Base-by-base conservation (phyloP, 1,140 invertebrate genomes). In the Formica exsecta region DNA sequence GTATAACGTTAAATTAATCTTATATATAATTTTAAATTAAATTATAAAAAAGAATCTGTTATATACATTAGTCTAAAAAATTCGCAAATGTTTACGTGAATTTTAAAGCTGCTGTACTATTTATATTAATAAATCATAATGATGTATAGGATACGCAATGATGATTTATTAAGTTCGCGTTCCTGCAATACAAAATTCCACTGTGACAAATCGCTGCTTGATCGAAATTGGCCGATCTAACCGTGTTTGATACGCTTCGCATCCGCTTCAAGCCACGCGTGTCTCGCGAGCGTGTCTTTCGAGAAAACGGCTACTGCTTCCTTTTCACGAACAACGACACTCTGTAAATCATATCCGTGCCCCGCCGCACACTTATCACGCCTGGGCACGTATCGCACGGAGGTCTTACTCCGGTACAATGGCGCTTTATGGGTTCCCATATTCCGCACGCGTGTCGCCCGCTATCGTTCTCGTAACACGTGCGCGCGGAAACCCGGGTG, bases 401-500 rank as follows among this genome's bases (percentile, higher is more conserved):
- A 66, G 86, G 66, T 88, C 75, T 75, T 80, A 65, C 68, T 86
- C 70, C 73, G 41, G 25, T 57, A 73, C 87, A 68, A 41, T 51
- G 41, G 9, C 70, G 59, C 65, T 87, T 90, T 90, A 90, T 79
- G 88, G 62, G 76, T n/a, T 57, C 86, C 81, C 86, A 90, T 90
- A 90, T 90, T 90, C 89, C 22, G 85, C 75, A 87, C 86, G 89
- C 89, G 89, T 87, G 80, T 87, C 86, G 86, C 51, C 44, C 79
- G 86, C 75, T 87, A 90, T 90, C 88, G 86, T 81, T 64, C 70
- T 75, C 36, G 57, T 29, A 66, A 64, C 89, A 90, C 85, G 89
- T 90, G 89, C 83, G 88, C 89, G 88, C 88, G 86, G 48, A 83
- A 83, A 85, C 89, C 51, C 44, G 59, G 68, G 70, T 88, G 90